A percentile compares a stretch with the other conserved stretches of the same genome.
Evolutionary conservation across 2,797 vertebrate species (phyloP).

Genomic region (Hippopotamyrus pictus): DNA sequence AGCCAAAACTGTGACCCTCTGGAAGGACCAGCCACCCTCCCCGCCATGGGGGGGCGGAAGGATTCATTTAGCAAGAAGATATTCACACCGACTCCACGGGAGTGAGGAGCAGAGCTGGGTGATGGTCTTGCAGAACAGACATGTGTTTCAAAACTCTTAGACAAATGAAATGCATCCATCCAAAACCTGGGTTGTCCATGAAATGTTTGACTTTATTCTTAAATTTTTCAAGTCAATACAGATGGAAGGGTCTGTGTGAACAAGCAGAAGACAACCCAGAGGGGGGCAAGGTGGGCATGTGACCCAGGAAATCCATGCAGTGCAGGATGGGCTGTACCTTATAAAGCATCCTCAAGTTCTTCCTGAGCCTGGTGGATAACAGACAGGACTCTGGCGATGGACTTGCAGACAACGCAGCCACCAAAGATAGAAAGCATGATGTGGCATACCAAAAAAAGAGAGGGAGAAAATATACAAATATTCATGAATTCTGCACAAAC

Average conservation of each 20-base stretch:
- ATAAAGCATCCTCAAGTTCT: constrained; percentile 92
- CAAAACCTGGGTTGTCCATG: neutral
- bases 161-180: neutral
- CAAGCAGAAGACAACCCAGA: neutral
- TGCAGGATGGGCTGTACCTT: constrained; percentile 60
- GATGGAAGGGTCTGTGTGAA: neutral
- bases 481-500: neutral
- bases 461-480: neutral
- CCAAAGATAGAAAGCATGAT: neutral
- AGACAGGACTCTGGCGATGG: constrained; percentile 89
- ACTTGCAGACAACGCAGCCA: constrained; percentile 91
- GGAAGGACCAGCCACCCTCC: constrained; percentile 6
- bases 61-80: constrained; percentile 37
- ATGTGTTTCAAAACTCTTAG: neutral
- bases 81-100: constrained; percentile 29
- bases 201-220: neutral
- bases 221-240: neutral
- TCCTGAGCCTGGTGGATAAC: constrained; percentile 99
- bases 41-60: neutral
- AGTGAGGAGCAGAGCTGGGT: constrained; percentile 42
- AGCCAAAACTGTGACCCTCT: constrained; percentile 24
- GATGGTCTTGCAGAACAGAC: constrained; percentile 33
- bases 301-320: neutral
- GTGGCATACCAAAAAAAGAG: neutral
- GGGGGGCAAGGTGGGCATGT: neutral